Base-by-base conservation (phyloP, 2,113 vertebrate genomes). In the Garra rufa region DNA sequence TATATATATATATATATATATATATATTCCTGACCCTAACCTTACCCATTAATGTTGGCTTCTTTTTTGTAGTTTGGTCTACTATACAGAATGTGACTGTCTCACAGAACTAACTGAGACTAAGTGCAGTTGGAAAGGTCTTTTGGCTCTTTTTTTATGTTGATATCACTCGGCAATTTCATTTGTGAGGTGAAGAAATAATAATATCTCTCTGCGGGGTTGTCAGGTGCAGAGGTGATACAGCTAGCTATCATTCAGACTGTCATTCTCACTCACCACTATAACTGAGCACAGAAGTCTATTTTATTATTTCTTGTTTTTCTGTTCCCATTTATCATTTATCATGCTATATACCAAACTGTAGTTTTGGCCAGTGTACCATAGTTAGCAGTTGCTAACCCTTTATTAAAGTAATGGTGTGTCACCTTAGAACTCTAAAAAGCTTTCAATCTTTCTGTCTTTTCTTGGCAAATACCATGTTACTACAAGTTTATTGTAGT, bases 371-470 rank as follows among this genome's bases (percentile, higher is more conserved):
- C 52, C 52, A 55, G 1, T 13, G 4, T 43, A 41, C 38, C 38
- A 41, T 13, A 41, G 9, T 70, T 43, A 43, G 30, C 15, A 41
- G 19, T 43, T 70, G 38, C 34, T 43, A 71, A 38, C 1, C 14
- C 19, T 71, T 44, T 21, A 71, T 71, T 71, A 44, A 43, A 71
- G 14, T 11, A 11, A 71, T 44, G 2, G 69, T 44, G 69, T 44
- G 21, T 71, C 69, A n/a, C 9, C 65, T 69, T 69, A 17, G 63
- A 69, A 69, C 34, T 44, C 67, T 70, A 21, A 21, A 70, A n/a
- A 19, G 30, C 19, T 70, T 65, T 63, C 8, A 38, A 55, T 21
- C 19, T 55, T n/a, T n/a, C 19, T n/a, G 21, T 57, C 52, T 41
- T 38, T 70, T 41, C 30, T 7, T 71, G 21, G 38, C 69, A n/a